Evolutionary conservation across 1,140 invertebrate species (phyloP), one percentile per base, ranked within the genome.

Genomic region (Coptotermes formosanus): DNA sequence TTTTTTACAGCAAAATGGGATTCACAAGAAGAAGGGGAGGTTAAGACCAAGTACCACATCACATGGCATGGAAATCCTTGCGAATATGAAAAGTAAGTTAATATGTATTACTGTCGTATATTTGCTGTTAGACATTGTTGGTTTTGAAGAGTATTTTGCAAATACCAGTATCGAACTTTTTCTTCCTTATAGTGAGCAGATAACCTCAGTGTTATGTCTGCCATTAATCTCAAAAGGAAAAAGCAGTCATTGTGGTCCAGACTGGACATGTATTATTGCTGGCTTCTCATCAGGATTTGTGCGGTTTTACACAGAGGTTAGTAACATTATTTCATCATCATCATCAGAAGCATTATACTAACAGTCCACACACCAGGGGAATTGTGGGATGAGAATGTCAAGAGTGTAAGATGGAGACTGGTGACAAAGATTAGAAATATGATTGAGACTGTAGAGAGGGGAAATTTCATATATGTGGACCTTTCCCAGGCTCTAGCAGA

Each of bases 201-300:
- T 94, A 82, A 94, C 93, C 16, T 90, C 91, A 87, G 87, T 94
- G 25, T 87, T 93, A 84, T 93, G 93, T 90, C 88, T 95, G 89
- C 93, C 95, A 87, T 87, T 96, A 88, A 90, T 95, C 89, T 93
- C 95, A 89, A 93, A 96, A 89, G 94, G 94, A 88, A 94, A 94
- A 89, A 93, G 94, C 88, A 92, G 92, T 44, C 91, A 92, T 83
- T 94, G 94, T 89, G 94, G 93, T n/a, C 94, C 95, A 82, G 98
- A 99, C 90, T 99, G 98, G 98, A 98, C 97, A 23, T 98, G 97
- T 91, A 94, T 99, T 87, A 94, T 96, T 87, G 93, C 98, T 86
- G 98, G 98, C 38, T 97, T 98, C 88, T 94, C 93, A 88, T 95
- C 95, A 87, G 98, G 98, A 52, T 94, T 93, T 92, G 92, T 99